Evolutionary conservation across 2,888 invertebrate genomes (phyloP).

Genomic region (Tortricodes alternella): DNA sequence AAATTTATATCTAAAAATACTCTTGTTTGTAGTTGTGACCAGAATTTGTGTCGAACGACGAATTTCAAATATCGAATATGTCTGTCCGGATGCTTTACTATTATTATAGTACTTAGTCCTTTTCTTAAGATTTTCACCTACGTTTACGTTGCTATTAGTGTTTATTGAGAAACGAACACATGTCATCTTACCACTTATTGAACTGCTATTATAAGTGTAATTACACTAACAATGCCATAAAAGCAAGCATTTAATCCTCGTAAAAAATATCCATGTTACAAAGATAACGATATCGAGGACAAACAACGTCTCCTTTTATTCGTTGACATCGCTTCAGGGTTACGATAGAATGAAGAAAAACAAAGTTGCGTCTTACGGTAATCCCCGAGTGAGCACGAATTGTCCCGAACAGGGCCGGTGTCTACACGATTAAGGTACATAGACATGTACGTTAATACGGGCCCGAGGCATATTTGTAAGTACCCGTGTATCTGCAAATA

Average conservation of each 20-base stretch:
- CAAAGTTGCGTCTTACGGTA: slow-evolving; percentile 40
- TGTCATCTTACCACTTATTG: not conserved
- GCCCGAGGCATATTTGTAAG: slow-evolving; percentile 68
- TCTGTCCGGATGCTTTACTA: too few relatives aligned
- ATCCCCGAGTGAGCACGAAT: slow-evolving; percentile 39
- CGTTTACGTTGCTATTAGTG: too few relatives aligned
- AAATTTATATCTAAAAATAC: too few relatives aligned
- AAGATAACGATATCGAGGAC: slow-evolving; percentile 14
- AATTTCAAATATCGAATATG: too few relatives aligned
- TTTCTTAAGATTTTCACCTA: too few relatives aligned
- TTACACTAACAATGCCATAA: not conserved
- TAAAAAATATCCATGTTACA: slow-evolving; percentile 5
- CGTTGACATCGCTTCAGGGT: slow-evolving; percentile 33
- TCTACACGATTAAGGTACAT: slow-evolving; percentile 62
- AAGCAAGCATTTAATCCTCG: slow-evolving; percentile 7
- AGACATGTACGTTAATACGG: slow-evolving; percentile 63
- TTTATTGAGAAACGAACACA: too few relatives aligned
- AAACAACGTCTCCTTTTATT: slow-evolving; percentile 14
- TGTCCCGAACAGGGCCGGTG: slow-evolving; percentile 42
- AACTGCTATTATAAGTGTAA: not conserved
- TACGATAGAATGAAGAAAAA: slow-evolving; percentile 41
- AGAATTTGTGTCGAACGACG: too few relatives aligned
- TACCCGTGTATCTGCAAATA: slow-evolving; percentile 78
- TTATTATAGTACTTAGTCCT: too few relatives aligned
- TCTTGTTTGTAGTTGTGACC: too few relatives aligned